Evolutionary conservation across 1,140 invertebrate species (phyloP), one percentile per base, ranked within the genome.

Genomic region (Stratiolaelaps scimitus): DNA sequence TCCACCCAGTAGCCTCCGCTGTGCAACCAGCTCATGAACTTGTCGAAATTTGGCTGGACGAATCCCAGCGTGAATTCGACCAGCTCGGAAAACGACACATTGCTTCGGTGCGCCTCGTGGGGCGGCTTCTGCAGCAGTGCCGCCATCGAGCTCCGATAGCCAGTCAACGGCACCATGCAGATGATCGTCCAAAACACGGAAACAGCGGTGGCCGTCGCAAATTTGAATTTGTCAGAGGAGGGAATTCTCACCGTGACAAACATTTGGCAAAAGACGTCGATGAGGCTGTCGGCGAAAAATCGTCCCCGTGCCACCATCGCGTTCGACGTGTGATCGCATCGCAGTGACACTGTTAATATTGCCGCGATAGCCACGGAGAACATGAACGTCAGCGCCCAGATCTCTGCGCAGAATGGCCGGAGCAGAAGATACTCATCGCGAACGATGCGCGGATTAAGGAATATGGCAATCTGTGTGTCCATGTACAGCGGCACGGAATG

Each of bases 381-480:
- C 4, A 15, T 4, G 53, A 26, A 26, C 23, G 26, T 48, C 4
- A 15, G 28, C 4, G 13, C 15, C 23, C 23, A 60, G 53, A 26
- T 60, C 53, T n/a, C 53, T 23, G 53, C 13, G 2, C 53, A 17
- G 23, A 60, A 60, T 34, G 23, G 23, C 1, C 6, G 4, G 2
- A 60, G 23, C 1, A 26, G 53, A 1, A 26, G 15, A 23, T 29
- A 23, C 15, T 17, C 15, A 34, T 60, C 20, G 15, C 23, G 1
- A 15, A 60, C 15, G 34, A 23, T 26, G 26, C 26, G 17, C 4
- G 53, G 53, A 60, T 26, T 26, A 26, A 60, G 34, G 53, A 29
- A 60, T n/a, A 60, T 60, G 17, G 15, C 53, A 60, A 48, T 28
- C 28, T 48, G 47, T 4, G 20, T 4, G 28, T 60, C 53, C 23